phyloP scores from a whole-genome alignment of 2,888 invertebrate genomes.

The Eugnorisma glareosa region DNA sequence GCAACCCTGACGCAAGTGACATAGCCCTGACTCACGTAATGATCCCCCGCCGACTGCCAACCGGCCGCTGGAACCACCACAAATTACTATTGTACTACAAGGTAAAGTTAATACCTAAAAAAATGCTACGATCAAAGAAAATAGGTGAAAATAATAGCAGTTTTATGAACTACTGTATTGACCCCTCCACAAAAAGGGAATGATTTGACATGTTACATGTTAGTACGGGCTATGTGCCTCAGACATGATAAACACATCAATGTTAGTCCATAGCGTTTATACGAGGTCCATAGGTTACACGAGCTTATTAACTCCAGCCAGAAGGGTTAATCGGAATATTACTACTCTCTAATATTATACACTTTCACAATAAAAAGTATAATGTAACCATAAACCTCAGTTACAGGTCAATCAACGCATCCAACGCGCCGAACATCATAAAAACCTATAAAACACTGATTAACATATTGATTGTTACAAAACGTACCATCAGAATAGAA shows the following conservation, averaged over 20 bases:
- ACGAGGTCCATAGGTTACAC: neutral
- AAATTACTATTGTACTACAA: neutral
- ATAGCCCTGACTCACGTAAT: slow-evolving; percentile 54
- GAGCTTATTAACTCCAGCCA: neutral
- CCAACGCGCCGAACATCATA: slow-evolving; percentile 50
- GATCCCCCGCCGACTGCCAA: slow-evolving; percentile 63
- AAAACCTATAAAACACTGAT: slow-evolving; percentile 57
- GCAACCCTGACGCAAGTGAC: slow-evolving; percentile 7
- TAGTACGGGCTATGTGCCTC: neutral
- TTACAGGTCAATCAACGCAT: slow-evolving; percentile 53
- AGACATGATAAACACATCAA: neutral
- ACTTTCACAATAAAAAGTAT: slow-evolving; percentile 43
- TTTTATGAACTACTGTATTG: neutral
- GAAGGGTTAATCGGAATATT: slow-evolving; percentile 21
- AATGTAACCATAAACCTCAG: slow-evolving; percentile 40
- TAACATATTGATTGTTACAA: slow-evolving; percentile 60
- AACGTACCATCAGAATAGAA: slow-evolving; percentile 39
- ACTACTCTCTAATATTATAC: slow-evolving; percentile 21
- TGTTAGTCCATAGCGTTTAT: neutral
- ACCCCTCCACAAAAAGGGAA: neutral
- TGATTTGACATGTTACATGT: neutral
- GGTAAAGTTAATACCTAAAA: neutral
- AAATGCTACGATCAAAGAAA: neutral
- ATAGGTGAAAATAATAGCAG: neutral
- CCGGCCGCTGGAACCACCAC: slow-evolving; percentile 3